A percentile compares a stretch with the other conserved stretches of the same genome.
Conservation (phyloP, 2,888 invertebrate species). For the Quadroppia sp. region DNA sequence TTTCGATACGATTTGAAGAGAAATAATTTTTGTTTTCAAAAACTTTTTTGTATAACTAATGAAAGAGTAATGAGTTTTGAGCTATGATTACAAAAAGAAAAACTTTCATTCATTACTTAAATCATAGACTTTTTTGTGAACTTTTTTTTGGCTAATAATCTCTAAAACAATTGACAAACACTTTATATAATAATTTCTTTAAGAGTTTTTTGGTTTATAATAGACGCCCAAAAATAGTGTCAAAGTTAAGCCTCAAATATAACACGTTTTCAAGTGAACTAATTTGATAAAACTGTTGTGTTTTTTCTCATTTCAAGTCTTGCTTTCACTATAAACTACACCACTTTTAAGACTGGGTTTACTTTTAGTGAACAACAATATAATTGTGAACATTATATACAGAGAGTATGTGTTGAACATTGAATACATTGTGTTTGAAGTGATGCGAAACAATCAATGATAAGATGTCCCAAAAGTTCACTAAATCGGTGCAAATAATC, state of each 20-base stretch:
- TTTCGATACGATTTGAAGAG: background rate
- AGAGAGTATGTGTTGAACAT: background rate
- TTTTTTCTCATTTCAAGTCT: no score
- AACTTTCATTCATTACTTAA: no score
- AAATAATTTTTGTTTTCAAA: background rate
- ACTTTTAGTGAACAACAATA: background rate
- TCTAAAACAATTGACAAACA: background rate
- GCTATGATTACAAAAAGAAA: no score
- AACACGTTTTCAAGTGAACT: conserved; percentile 9
- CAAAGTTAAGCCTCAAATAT: background rate
- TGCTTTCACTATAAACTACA: background rate
- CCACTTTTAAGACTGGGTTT: background rate
- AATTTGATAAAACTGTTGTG: background rate
- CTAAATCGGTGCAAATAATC: conserved; percentile 23
- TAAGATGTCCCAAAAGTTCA: conserved; percentile 31
- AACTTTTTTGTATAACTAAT: background rate
- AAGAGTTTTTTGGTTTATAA: background rate
- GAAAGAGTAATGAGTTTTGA: background rate
- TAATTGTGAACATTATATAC: background rate
- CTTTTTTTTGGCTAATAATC: background rate
- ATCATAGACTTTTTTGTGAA: no score
- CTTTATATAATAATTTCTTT: background rate
- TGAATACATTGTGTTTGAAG: background rate
- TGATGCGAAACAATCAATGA: conserved; percentile 5
- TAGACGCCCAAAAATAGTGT: background rate